Conservation (phyloP, 1,140 invertebrate species). For the Arion vulgaris region DNA sequence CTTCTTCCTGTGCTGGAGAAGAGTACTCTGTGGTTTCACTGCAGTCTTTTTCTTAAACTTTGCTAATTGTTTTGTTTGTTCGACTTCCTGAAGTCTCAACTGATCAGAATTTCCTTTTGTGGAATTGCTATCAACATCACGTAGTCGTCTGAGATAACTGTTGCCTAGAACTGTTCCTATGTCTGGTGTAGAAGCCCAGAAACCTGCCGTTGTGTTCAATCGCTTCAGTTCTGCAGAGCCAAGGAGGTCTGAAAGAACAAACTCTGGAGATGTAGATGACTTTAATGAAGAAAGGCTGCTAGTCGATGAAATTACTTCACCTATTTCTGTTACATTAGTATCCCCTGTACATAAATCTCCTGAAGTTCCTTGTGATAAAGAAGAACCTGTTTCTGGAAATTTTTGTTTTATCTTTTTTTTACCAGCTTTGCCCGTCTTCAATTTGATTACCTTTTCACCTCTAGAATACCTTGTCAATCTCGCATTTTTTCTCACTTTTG, state of each 20-base stretch:
- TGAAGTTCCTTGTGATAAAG: background rate
- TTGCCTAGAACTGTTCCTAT: constrained; percentile 6
- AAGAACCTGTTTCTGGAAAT: background rate
- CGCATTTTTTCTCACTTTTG: background rate
- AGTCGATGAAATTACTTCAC: background rate
- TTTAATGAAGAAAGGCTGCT: no score
- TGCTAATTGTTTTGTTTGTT: background rate
- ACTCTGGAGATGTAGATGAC: background rate
- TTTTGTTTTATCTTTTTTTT: background rate
- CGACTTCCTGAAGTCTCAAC: background rate
- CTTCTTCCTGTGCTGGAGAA: constrained; percentile 22
- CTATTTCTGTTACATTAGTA: background rate
- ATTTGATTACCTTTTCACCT: background rate
- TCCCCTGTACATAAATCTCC: background rate
- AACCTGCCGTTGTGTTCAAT: constrained; percentile 27
- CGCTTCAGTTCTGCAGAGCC: constrained; percentile 17
- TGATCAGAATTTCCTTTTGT: background rate
- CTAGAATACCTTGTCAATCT: background rate
- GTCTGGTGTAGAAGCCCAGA: constrained; percentile 24
- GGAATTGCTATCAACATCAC: background rate
- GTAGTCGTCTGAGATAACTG: background rate
- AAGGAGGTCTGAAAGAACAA: constrained; percentile 20
- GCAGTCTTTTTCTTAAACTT: background rate
- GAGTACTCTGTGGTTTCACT: constrained; percentile 3
- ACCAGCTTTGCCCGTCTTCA: background rate